These are phyloP conservation scores for Cervus canadensis DNA, from an alignment of 2,113 vertebrate genomes.

Conservation along the genomic window DNA sequence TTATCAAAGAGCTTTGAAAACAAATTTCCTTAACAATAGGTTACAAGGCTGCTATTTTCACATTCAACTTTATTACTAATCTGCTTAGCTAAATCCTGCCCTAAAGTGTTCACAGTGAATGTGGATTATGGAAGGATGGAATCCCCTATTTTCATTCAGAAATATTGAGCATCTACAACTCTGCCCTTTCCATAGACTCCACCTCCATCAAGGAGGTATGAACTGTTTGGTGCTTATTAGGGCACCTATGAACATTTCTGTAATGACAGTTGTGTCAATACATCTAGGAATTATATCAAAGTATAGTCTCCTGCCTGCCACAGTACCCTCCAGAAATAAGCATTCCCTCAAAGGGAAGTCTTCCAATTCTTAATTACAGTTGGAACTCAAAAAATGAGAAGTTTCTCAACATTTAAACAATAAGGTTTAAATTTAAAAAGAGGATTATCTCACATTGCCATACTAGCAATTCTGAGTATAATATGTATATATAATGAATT, in stretches of 20 bases:
- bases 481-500: background rate
- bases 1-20: slow-evolving; percentile 43
- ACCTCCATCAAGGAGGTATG: background rate
- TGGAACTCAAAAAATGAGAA: background rate
- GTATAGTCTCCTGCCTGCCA: background rate
- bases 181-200: background rate
- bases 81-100: slow-evolving; percentile 71
- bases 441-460: background rate
- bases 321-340: background rate
- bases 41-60: slow-evolving; percentile 37
- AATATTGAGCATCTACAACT: slow-evolving; percentile 19
- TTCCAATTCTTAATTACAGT: background rate
- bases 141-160: slow-evolving; percentile 53
- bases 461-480: background rate
- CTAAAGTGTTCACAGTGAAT: slow-evolving; percentile 50
- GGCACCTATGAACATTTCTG: background rate
- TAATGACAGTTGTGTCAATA: background rate
- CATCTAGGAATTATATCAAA: background rate
- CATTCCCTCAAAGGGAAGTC: background rate
- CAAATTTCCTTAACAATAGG: slow-evolving; percentile 56
- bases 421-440: background rate
- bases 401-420: slow-evolving; percentile 17
- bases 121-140: slow-evolving; percentile 23
- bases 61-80: slow-evolving; percentile 59
- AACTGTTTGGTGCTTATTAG: background rate